Evolutionary conservation across 2,888 invertebrate species (phyloP).

Genomic region (Agonopterix subpropinquella): DNA sequence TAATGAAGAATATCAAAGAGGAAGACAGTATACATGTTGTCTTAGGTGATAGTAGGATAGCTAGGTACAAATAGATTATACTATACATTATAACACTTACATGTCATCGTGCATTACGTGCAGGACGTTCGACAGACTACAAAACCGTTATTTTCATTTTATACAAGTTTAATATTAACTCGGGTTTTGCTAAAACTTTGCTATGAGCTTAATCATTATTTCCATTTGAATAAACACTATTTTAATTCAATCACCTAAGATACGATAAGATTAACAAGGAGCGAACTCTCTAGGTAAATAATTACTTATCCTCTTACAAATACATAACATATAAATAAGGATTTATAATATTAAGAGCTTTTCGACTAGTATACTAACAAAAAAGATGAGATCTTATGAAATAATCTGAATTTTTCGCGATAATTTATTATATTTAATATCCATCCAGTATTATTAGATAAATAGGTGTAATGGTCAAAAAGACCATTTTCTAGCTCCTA

Average conservation of each 20-base stretch:
- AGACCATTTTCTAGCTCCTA: conserved; percentile 57
- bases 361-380: conserved; percentile 69
- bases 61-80: too few relatives aligned
- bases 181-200: conserved; percentile 31
- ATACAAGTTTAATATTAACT: conserved; percentile 8
- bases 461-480: conserved; percentile 54
- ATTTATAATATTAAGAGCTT: conserved; percentile 67
- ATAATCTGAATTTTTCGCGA: conserved; percentile 65
- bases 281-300: conserved; percentile 44
- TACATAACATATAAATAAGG: conserved; percentile 46
- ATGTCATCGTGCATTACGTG: too few relatives aligned
- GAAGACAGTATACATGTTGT: too few relatives aligned
- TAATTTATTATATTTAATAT: conserved; percentile 67
- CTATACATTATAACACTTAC: too few relatives aligned
- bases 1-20: too few relatives aligned
- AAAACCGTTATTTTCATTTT: neutral
- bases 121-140: neutral
- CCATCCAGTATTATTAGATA: conserved; percentile 74
- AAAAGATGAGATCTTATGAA: conserved; percentile 66
- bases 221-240: conserved; percentile 32
- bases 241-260: conserved; percentile 42
- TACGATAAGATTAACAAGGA: conserved; percentile 35
- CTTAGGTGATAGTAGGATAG: too few relatives aligned
- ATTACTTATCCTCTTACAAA: conserved; percentile 52
- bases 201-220: conserved; percentile 51